Percentiles rank a stretch among this genome's conserved stretches.
phyloP scores from a whole-genome alignment of 2,888 invertebrate species.

The Drosophila engyochracea region DNA sequence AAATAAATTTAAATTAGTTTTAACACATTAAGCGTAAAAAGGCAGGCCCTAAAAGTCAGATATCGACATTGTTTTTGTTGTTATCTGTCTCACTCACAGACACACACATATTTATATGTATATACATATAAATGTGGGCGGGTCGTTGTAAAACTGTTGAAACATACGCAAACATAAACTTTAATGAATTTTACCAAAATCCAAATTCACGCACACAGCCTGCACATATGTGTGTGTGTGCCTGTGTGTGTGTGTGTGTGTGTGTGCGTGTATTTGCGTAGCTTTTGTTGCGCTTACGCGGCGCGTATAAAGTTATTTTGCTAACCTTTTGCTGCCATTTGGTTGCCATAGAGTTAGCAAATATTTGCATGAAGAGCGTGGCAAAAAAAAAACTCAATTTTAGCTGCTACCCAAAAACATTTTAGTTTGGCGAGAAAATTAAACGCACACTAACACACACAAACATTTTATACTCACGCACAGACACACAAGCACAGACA shows the following conservation, averaged over 20 bases:
- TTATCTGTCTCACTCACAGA: slow-evolving; percentile 30
- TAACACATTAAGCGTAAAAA: slow-evolving; percentile 81
- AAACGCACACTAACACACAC: slow-evolving; percentile 54
- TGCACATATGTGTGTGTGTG: not conserved
- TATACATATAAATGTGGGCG: slow-evolving; percentile 9
- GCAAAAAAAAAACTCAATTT: slow-evolving; percentile 37
- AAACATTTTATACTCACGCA: not conserved
- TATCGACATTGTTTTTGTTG: slow-evolving; percentile 64
- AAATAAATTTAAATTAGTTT: slow-evolving; percentile 82
- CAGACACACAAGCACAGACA: slow-evolving; percentile 14
- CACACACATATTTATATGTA: not conserved
- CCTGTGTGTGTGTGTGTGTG: not conserved
- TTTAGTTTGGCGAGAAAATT: slow-evolving; percentile 81
- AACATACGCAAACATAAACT: slow-evolving; percentile 78
- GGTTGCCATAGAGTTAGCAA: slow-evolving; percentile 65
- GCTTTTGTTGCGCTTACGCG: slow-evolving; percentile 44
- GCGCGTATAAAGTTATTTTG: slow-evolving; percentile 76
- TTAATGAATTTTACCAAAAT: slow-evolving; percentile 79
- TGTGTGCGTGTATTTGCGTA: slow-evolving; percentile 30
- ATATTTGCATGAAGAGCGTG: slow-evolving; percentile 76
- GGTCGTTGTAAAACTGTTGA: slow-evolving; percentile 61
- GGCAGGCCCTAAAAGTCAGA: slow-evolving; percentile 66
- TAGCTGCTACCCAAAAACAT: slow-evolving; percentile 62
- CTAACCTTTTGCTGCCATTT: slow-evolving; percentile 76
- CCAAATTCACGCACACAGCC: slow-evolving; percentile 61